Evolutionary conservation across 1,140 invertebrate species (phyloP).

Genomic region (Lordiphosa stackelbergi): DNA sequence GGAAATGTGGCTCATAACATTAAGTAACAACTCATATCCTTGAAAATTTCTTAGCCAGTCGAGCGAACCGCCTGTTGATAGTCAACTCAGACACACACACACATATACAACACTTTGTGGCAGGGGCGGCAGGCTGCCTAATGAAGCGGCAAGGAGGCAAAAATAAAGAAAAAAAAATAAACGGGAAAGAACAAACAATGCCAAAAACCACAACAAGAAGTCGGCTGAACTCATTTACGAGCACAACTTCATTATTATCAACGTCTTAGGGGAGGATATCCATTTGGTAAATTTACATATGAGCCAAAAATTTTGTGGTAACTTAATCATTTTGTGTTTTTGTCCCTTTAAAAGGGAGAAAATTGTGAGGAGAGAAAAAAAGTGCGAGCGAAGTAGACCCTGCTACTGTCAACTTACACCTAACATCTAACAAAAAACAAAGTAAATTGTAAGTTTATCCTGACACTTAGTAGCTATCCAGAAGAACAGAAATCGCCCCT

Average conservation of each 20-base stretch:
- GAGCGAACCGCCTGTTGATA: slow-evolving; percentile 18
- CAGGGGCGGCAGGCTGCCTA: background rate
- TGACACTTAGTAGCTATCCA: too few relatives aligned
- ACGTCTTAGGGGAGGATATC: too few relatives aligned
- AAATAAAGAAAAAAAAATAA: slow-evolving; percentile 1
- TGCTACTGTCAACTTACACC: too few relatives aligned
- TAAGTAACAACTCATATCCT: slow-evolving; percentile 36
- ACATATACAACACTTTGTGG: background rate
- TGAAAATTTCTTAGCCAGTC: slow-evolving; percentile 15
- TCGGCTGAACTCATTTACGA: too few relatives aligned
- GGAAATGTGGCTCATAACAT: slow-evolving; percentile 29
- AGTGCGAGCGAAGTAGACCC: too few relatives aligned
- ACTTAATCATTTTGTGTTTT: slow-evolving; percentile 2
- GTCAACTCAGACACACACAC: slow-evolving; percentile 9
- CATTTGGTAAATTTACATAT: slow-evolving; percentile 7
- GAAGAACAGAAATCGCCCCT: too few relatives aligned
- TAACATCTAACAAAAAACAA: too few relatives aligned
- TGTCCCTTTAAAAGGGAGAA: background rate
- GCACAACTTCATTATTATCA: too few relatives aligned
- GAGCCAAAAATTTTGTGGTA: slow-evolving; percentile 5
- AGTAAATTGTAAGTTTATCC: too few relatives aligned
- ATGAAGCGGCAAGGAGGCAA: slow-evolving; percentile 7
- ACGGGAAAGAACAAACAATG: background rate
- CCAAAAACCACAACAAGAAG: slow-evolving; percentile 1
- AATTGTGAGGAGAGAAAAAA: background rate